Evolutionary conservation across 2,113 vertebrate genomes (phyloP), one percentile per base, ranked within the genome.

Genomic region (Chinchilla lanigera): DNA sequence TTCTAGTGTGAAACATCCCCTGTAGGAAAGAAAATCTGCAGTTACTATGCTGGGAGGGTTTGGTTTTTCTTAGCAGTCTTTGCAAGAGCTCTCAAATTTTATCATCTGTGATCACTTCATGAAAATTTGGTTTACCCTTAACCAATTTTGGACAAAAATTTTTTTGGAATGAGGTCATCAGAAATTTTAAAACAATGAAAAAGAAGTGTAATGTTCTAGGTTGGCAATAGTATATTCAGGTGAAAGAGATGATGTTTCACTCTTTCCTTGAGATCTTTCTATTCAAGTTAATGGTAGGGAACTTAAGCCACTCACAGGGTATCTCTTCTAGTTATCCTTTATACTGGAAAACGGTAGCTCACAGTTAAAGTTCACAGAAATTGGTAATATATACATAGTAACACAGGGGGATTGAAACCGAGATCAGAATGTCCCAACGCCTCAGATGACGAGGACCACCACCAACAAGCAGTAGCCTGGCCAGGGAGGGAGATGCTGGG

Each of bases 11-110:
- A 13, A 52, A 56, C 8, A 14, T 17, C 56, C 9, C 7, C 50
- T 56, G 63, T 35, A 14, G 2, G 82, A 71, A 44, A n/a, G 9
- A 19, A 52, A 1, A 1, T 28, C 58, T 24, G 60, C 28, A 33
- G 14, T 1, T 4, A 30, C 71, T 16, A 8, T 4, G 20, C 78
- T 4, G n/a, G 11, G 30, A 22, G 16, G 11, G 0, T 12, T 60
- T 7, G 16, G 3, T 80, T 38, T 33, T 9, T 24, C 94, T 71
- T 47, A 44, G 54, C 5, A 13, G 52, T 35, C 60, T 41, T 86
- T 20, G 7, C 8, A 50, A 38, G 24, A 14, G 38, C 80, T 26
- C 52, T 35, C 73, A 61, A 28, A 44, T 28, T 54, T 38, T 44
- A 28, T 30, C n/a, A 11, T 73, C 89, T 63, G 35, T 41, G 61